These are phyloP conservation scores for Orchestia grillus DNA, from an alignment of 1,140 invertebrate species.

Conservation along the genomic window DNA sequence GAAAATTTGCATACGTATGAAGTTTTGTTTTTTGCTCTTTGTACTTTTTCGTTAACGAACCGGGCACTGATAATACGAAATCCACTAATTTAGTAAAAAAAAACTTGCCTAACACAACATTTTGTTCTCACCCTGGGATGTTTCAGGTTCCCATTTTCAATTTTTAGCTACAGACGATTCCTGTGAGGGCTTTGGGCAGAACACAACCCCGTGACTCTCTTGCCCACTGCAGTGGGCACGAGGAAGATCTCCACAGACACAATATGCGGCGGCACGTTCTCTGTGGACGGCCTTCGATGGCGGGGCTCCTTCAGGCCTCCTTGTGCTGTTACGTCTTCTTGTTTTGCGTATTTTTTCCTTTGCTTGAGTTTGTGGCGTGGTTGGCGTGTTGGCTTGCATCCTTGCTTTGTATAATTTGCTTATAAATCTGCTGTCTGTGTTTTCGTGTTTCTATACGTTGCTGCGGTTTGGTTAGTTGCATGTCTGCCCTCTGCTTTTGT, in stretches of 20 bases:
- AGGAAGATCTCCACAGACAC: background rate
- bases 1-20: too few species aligned
- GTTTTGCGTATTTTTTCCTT: background rate
- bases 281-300: background rate
- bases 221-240: background rate
- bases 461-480: too few species aligned
- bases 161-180: background rate
- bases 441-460: too few species aligned
- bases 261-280: background rate
- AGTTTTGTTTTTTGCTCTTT: too few species aligned
- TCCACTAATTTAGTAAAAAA: too few species aligned
- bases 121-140: background rate
- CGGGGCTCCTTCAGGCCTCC: too few species aligned
- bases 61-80: too few species aligned
- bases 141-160: background rate
- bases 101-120: background rate
- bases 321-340: background rate
- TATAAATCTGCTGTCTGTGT: too few species aligned
- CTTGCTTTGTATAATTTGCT: too few species aligned
- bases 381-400: background rate
- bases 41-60: too few species aligned
- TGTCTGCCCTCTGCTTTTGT: too few species aligned
- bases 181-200: background rate
- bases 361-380: background rate
- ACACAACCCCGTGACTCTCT: background rate